Base-by-base conservation (phyloP, 2,888 invertebrate genomes). In the Brachyptera risi region DNA sequence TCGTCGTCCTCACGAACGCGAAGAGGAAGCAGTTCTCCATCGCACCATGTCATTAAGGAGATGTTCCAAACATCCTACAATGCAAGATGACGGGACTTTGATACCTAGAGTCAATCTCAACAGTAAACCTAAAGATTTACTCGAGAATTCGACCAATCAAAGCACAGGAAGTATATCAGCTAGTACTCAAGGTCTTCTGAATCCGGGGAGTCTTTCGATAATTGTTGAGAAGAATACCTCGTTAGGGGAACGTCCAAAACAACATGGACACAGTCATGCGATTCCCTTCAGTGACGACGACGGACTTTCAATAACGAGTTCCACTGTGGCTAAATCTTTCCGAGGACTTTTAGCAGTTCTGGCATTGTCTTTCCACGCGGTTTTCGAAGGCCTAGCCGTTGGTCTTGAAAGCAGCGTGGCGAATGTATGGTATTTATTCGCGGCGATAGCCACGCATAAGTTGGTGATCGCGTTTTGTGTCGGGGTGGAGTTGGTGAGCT, bases 321-420 rank as follows among this genome's bases (percentile, higher is more conserved):
- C 60, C 11, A 44, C 61, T 7, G 64, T 63, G n/a, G 61, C 64
- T 17, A 62, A 65, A 70, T 79, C 78, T 1, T 72, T 90, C 51
- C 82, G 88, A 64, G 92, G 88, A 17, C 76, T 93, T 15, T 79
- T 92, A 58, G 86, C 92, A 57, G 90, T 93, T 0, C 76, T 92
- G 47, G 92, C 92, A 1, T 77, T 93, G 23, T 91, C 92, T 11
- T 83, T 93, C 63, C 93, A 93, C 71, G 92, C 92, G 71, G 78
- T 92, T 1, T 91, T 93, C 70, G 92, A 93, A 77, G 93, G 92
- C 19, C 76, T 92, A 56, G 88, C 91, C 13, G 87, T 92, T 13
- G 92, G 92, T 0, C 74, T 92, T 59, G 90, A 91, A 71, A 77
- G 81, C n/a, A 82, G 83, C 31, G 76, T 80, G 3, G 69, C 73